A percentile compares a stretch with the other conserved stretches of the same genome.
Evolutionary conservation across 64 coral and sea anemone species (phyloP).

Genomic region (Montipora efflorescens): DNA sequence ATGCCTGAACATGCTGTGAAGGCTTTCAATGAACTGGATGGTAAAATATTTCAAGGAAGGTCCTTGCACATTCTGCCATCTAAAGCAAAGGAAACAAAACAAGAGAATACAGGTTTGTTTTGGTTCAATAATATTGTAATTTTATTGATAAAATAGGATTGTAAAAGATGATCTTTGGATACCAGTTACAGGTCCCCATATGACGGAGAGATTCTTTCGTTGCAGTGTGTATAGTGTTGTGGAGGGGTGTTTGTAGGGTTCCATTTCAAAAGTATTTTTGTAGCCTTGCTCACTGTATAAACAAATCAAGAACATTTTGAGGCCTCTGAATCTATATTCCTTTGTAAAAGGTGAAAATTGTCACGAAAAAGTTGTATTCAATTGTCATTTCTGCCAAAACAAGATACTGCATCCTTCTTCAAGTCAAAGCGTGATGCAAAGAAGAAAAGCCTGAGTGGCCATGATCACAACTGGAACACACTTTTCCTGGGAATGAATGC

Average conservation of each 20-base stretch:
- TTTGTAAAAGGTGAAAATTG: neutral
- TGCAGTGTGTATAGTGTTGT: too few species aligned
- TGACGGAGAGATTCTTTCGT: too few species aligned
- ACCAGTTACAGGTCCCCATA: too few species aligned
- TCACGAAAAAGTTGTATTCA: neutral
- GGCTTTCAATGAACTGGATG: constrained; percentile 91
- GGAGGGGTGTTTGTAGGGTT: too few species aligned
- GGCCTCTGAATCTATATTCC: neutral
- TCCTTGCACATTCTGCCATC: constrained; percentile 89
- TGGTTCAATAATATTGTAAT: neutral
- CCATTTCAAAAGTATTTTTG: too few species aligned
- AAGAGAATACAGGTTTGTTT: constrained; percentile 60
- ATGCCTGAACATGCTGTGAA: constrained; percentile 99
- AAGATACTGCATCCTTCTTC: constrained; percentile 41
- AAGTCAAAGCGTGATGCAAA: constrained; percentile 91
- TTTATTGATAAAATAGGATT: neutral
- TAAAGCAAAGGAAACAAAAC: constrained; percentile 80
- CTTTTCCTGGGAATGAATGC: constrained; percentile 94
- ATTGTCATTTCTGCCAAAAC: neutral
- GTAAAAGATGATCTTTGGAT: neutral
- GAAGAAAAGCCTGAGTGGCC: constrained; percentile 73
- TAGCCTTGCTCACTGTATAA: too few species aligned
- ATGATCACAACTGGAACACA: constrained; percentile 98
- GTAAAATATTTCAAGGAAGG: constrained; percentile 89
- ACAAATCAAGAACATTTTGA: neutral